Percentiles rank a stretch among this genome's conserved stretches.
These are phyloP conservation scores for Ardeotis arabs DNA, from an alignment of 2,113 vertebrate genomes.

Conservation along the genomic window DNA sequence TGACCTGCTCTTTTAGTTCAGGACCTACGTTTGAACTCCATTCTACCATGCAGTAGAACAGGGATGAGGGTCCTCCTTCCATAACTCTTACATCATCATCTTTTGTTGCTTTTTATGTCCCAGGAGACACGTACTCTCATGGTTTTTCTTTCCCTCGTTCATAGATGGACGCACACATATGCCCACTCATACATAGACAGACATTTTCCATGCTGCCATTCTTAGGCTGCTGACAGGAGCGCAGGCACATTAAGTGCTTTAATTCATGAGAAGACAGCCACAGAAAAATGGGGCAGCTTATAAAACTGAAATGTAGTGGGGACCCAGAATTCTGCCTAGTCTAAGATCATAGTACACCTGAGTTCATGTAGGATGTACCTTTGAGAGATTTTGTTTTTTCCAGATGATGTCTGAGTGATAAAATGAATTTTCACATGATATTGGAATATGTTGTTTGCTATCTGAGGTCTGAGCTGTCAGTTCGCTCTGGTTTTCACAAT, in stretches of 20 bases:
- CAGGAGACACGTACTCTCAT: background rate
- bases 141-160: background rate
- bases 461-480: background rate
- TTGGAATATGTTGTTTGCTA: background rate
- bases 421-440: background rate
- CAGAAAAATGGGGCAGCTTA: background rate
- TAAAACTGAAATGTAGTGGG: background rate
- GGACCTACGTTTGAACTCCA: background rate
- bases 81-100: background rate
- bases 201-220: rapidly evolving
- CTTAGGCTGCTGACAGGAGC: background rate
- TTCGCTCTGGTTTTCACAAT: background rate
- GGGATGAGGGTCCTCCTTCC: background rate
- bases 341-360: rapidly evolving
- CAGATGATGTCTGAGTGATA: background rate
- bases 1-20: background rate
- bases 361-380: background rate
- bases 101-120: background rate
- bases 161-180: rapidly evolving
- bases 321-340: background rate
- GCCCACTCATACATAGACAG: background rate
- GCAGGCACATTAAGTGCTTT: background rate
- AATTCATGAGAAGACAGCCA: background rate
- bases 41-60: background rate
- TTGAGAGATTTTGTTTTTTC: background rate